Percentiles rank a stretch among this genome's conserved stretches.
phyloP scores from a whole-genome alignment of 2,113 vertebrate species.

The Lynx canadensis region DNA sequence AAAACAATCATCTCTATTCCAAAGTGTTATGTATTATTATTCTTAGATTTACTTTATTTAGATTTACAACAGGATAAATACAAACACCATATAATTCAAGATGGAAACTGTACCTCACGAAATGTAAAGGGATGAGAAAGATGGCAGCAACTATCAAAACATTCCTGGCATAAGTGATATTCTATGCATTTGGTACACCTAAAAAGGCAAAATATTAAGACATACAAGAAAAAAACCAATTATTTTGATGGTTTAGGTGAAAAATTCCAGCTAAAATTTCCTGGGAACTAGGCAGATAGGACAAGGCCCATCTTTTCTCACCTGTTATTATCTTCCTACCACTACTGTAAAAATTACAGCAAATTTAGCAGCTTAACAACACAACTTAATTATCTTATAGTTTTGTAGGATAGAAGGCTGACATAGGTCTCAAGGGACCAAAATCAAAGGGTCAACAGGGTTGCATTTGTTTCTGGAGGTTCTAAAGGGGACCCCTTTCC shows the following conservation, averaged over 20 bases:
- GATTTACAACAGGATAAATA: neutral
- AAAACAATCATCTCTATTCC: neutral
- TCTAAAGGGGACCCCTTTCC: neutral
- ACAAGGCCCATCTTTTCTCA: neutral
- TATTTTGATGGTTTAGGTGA: neutral
- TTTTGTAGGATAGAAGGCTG: neutral
- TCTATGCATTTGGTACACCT: slow-evolving; percentile 84
- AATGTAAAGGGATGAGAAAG: slow-evolving; percentile 79
- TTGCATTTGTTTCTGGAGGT: neutral
- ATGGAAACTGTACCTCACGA: slow-evolving; percentile 80
- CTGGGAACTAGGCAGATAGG: neutral
- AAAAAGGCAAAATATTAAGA: slow-evolving; percentile 22
- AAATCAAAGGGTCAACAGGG: neutral
- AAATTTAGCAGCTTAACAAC: neutral
- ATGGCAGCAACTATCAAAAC: slow-evolving; percentile 77
- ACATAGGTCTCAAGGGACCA: neutral
- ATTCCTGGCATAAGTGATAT: slow-evolving; percentile 85
- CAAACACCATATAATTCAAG: neutral
- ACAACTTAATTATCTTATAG: neutral
- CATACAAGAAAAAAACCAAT: neutral
- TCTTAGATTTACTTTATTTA: neutral
- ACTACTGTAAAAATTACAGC: neutral
- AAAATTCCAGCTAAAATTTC: neutral
- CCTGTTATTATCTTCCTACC: neutral
- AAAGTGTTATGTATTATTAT: neutral